Percentiles rank a stretch among this genome's conserved stretches.
These are phyloP conservation scores for Jacana jacana DNA, from an alignment of 2,113 vertebrate genomes.

Conservation along the genomic window DNA sequence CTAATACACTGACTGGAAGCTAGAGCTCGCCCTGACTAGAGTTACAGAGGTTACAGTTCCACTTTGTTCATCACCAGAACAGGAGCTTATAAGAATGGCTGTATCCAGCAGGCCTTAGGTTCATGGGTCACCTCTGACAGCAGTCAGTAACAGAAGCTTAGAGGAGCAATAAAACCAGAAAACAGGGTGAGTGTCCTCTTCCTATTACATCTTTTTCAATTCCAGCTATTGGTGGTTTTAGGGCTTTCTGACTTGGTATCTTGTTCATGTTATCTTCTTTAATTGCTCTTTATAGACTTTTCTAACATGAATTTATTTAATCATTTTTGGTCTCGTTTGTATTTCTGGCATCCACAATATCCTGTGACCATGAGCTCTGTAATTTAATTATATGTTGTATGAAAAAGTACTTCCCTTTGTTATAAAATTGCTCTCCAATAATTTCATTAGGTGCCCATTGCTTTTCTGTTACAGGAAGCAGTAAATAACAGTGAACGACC, in stretches of 20 bases:
- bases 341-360: slow-evolving; percentile 42
- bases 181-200: accelerated
- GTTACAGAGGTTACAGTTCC: neutral
- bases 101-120: neutral
- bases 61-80: neutral
- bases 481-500: neutral
- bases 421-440: slow-evolving; percentile 45
- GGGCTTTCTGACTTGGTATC: neutral
- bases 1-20: neutral
- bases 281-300: neutral
- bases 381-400: neutral
- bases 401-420: slow-evolving; percentile 50
- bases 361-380: neutral
- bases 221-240: neutral
- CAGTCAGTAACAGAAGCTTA: neutral
- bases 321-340: neutral
- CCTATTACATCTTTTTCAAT: neutral
- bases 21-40: neutral
- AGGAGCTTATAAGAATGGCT: neutral
- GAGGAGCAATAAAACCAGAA: neutral
- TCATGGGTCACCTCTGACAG: accelerated
- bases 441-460: slow-evolving; percentile 31
- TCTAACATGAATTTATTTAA: neutral
- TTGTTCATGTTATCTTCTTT: neutral
- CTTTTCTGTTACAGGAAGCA: slow-evolving; percentile 10